phyloP scores from a whole-genome alignment of 2,113 vertebrate species.

The Oryzias woworae region DNA sequence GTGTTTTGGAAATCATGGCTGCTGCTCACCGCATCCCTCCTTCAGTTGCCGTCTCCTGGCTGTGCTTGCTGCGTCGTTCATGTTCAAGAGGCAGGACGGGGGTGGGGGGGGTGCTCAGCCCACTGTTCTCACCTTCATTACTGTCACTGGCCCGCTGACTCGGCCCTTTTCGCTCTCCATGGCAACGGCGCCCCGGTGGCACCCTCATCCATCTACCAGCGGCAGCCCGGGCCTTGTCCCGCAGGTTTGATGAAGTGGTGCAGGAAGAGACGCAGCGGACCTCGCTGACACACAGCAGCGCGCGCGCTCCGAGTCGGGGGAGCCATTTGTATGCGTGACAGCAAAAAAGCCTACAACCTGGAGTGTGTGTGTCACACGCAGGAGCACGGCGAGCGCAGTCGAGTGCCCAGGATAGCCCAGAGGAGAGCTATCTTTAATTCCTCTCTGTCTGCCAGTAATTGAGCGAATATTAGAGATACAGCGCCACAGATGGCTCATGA shows the following conservation, averaged over 20 bases:
- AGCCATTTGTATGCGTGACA: constrained; percentile 33
- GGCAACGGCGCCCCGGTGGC: constrained; percentile 46
- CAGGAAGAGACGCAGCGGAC: constrained; percentile 23
- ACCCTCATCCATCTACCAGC: constrained; percentile 66
- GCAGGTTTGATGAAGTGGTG: constrained; percentile 63
- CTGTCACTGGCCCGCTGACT: constrained; percentile 70
- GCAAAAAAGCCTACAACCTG: constrained; percentile 25
- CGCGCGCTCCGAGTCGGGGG: neutral
- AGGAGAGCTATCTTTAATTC: constrained; percentile 49
- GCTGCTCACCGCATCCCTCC: constrained; percentile 20
- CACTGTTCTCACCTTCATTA: constrained; percentile 65
- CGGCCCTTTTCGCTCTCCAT: constrained; percentile 53
- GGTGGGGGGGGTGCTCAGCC: constrained; percentile 7
- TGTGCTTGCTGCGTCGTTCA: constrained; percentile 52
- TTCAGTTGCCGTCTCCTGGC: constrained; percentile 51
- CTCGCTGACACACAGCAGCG: constrained; percentile 8
- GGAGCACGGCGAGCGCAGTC: constrained; percentile 28
- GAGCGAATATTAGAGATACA: constrained; percentile 59
- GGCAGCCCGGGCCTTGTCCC: constrained; percentile 21
- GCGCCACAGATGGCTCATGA: constrained; percentile 60
- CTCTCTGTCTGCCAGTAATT: constrained; percentile 58
- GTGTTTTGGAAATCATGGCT: constrained; percentile 49
- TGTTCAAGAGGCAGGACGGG: constrained; percentile 2
- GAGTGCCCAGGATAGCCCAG: constrained; percentile 43
- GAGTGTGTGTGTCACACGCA: constrained; percentile 34